Base-by-base conservation (phyloP, 1,140 invertebrate genomes). In the Dreissena rostriformis region DNA sequence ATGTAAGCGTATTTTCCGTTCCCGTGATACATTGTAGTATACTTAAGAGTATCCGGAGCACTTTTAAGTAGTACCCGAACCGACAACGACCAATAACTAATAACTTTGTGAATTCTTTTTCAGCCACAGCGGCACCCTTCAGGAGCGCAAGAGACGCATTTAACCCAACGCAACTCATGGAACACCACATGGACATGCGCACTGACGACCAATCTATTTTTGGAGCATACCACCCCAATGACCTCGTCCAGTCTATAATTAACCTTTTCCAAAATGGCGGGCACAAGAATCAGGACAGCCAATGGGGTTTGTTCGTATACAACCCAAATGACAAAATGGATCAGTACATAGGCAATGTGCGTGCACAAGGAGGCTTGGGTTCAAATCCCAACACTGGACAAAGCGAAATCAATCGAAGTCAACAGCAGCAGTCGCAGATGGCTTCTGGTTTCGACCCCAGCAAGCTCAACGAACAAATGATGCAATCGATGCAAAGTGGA, bases 141-240 rank as follows among this genome's bases (percentile, higher is more conserved):
- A 63, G 17, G 19, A 51, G 24, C 22, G 55, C 24, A 53, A 22
- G 55, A 63, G 78, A 63, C 22, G 78, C 70, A 8, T 86, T 86
- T 66, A 70, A 86, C 51, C 84, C 84, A n/a, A 79, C 81, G 24
- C 28, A 78, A 49, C 66, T 86, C n/a, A 86, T 86, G 84, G 15
- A 72, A 6, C 72, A 68, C 24, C 77, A 82, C 28, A 86, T 82
- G 84, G 51, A 82, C 53, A 68, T 78, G 72, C 61, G 84, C 63
- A 86, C 84, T 4, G 71, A 86, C 53, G 39, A 39, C 39, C 78
- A 86, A 77, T 67, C 39, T n/a, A 49, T 49, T 5, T 86, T 77
- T 28, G 84, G 84, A 19, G 81, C 84, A 15, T 86, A 77, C 51
- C 79, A 86, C 29, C 84, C 84, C 12, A 49, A 78, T 17, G 84